These are phyloP conservation scores for Drosophila nikananu DNA, from an alignment of 1,140 invertebrate species.

Conservation along the genomic window DNA sequence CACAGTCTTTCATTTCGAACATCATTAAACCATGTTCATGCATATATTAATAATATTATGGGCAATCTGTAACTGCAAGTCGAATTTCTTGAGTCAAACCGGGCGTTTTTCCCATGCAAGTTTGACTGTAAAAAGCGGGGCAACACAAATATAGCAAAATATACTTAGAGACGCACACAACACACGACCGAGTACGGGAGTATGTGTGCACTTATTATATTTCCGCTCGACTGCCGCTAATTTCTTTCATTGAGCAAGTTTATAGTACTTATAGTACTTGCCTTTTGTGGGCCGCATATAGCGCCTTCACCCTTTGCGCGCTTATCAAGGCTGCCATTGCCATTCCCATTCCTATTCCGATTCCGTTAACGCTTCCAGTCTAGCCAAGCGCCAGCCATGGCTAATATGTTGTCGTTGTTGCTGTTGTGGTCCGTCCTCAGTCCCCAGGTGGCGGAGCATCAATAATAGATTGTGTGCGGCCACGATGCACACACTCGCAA, in stretches of 20 bases:
- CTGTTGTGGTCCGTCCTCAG: constrained; percentile 23
- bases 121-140: constrained; percentile 12
- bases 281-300: constrained; percentile 13
- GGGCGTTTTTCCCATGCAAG: background rate
- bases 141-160: constrained; percentile 13
- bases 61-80: background rate
- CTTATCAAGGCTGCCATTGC: constrained; percentile 61
- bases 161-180: constrained; percentile 11
- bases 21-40: background rate
- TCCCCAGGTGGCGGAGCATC: constrained; percentile 62
- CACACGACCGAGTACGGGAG: constrained; percentile 2
- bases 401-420: constrained; percentile 3
- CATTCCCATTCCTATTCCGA: constrained; percentile 8
- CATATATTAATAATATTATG: too few species aligned
- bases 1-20: background rate
- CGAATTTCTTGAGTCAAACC: background rate
- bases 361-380: constrained; percentile 52
- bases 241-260: constrained; percentile 66
- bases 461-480: constrained; percentile 50
- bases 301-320: constrained; percentile 38
- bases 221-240: constrained; percentile 70
- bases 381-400: constrained; percentile 63
- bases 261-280: constrained; percentile 49
- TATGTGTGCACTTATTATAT: constrained; percentile 69
- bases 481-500: constrained; percentile 7